Base-by-base conservation (phyloP, 1,140 invertebrate species). In the Lepidotrigona ventralis region DNA sequence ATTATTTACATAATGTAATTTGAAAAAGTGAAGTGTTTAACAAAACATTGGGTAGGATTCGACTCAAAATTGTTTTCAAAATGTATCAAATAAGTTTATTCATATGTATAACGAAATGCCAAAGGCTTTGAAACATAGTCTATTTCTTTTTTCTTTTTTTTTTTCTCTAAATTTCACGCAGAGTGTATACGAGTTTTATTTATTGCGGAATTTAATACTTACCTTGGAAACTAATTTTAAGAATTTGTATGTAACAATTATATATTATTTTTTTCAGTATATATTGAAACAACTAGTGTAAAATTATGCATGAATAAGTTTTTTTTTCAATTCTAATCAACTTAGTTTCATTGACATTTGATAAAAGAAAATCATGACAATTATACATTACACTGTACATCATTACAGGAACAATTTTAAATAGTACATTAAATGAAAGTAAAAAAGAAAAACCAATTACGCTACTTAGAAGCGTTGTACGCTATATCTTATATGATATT, bases 391-490 rank as follows among this genome's bases (percentile, higher is more conserved):
- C 86, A 89, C 88, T 89, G 79, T 72, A 87, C 88, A 90, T 87
- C 82, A 86, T 89, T 90, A 89, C 69, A 90, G 86, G 88, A 89
- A 90, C 78, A 77, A 75, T 85, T 90, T 89, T 89, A 86, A 89
- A 86, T 89, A 87, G 85, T 88, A 89, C 82, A 90, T 87, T 84
- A 82, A 83, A 54, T 87, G 77, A 89, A 89, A 85, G 81, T 87
- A 84, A 82, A 85, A 89, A 89, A 86, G 83, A 74, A 77, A 79
- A 85, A 74, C 75, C 70, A 80, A 84, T 85, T 87, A 87, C 70
- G 71, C 64, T 81, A 86, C 53, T 72, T 82, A 69, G 68, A 84
- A 87, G 86, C 79, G 84, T 85, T 66, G 46, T 83, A 86, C 85
- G 83, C 79, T 84, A 79, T 80, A 84, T 86, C 83, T 85, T 85